These are phyloP conservation scores for Todiramphus saurophagus DNA, from an alignment of 2,113 vertebrate species.

Conservation along the genomic window DNA sequence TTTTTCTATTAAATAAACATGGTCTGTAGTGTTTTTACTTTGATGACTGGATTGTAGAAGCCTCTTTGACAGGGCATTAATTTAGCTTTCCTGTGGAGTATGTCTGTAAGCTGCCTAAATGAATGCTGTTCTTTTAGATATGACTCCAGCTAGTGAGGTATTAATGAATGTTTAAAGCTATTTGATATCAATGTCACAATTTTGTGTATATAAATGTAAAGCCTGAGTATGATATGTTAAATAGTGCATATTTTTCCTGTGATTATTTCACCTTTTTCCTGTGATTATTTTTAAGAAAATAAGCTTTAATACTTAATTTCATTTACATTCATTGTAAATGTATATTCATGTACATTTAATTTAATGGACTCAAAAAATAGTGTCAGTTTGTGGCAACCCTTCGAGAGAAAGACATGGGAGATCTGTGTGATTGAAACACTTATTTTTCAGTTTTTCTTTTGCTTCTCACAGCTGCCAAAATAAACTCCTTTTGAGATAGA, in stretches of 20 bases:
- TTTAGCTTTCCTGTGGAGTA: not conserved
- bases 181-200: not conserved
- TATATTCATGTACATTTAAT: not conserved
- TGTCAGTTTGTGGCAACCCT: not conserved
- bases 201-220: not conserved
- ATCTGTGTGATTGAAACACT: not conserved
- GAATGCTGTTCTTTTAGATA: not conserved
- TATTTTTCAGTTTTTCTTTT: not conserved
- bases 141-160: not conserved
- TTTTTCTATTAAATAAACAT: not conserved
- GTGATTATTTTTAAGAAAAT: not conserved
- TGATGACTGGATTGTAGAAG: not conserved
- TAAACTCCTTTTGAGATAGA: conserved; percentile 43
- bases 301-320: not conserved
- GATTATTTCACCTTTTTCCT: not conserved
- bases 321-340: too few relatives aligned
- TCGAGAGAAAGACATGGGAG: not conserved
- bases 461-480: conserved; percentile 58
- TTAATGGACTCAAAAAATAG: not conserved
- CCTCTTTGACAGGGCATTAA: not conserved
- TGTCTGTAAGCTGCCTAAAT: not conserved
- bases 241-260: not conserved
- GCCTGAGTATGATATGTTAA: rapidly evolving
- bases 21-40: not conserved
- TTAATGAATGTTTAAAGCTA: not conserved